Base-by-base conservation (phyloP, 1,140 invertebrate genomes). In the Brachionus plicatilis region DNA sequence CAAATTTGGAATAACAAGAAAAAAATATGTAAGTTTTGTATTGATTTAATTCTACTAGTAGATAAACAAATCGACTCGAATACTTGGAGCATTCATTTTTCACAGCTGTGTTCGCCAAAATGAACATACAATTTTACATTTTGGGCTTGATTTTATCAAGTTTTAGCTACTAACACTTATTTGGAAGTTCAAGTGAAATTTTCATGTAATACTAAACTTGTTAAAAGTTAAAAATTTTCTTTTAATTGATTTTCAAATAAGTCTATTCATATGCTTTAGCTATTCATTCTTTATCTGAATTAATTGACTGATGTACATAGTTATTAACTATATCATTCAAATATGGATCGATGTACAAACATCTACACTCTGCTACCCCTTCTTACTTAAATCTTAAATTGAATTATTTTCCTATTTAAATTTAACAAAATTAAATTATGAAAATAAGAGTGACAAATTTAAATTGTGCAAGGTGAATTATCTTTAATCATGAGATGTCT, bases 51-150 rank as follows among this genome's bases (percentile, higher is more conserved):
- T 72, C 17, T 60, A 60, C 53, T 27, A 60, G 53, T 60, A 70
- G 66, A 50, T 50, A 76, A 50, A 29, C 20, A 50, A 20, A 50
- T 27, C 27, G 20, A 50, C 1, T 50, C 11, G 24, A 76, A 53
- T 50, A 76, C 33, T 75, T 75, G 33, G 14, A 76, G 27, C 47
- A 76, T 76, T 76, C 45, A 50, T 50, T 76, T 76, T 76, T 76
- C 43, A 47, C 72, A 76, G 72, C 43, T 76, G 72, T 76, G 27
- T 24, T 50, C 20, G 43, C 27, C 17, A 50, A 76, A 50, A 41
- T 17, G 14, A 43, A 47, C n/a, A 70, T 70, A 37, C 66, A 70
- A 33, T 76, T 76, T 50, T 76, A 47, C 24, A 76, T 47, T 50
- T 76, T 76, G 20, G 33, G 14, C 45, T 75, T 75, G 27, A 70